Base-by-base conservation (phyloP, 2,888 invertebrate genomes). In the Cremastinae sp. region DNA sequence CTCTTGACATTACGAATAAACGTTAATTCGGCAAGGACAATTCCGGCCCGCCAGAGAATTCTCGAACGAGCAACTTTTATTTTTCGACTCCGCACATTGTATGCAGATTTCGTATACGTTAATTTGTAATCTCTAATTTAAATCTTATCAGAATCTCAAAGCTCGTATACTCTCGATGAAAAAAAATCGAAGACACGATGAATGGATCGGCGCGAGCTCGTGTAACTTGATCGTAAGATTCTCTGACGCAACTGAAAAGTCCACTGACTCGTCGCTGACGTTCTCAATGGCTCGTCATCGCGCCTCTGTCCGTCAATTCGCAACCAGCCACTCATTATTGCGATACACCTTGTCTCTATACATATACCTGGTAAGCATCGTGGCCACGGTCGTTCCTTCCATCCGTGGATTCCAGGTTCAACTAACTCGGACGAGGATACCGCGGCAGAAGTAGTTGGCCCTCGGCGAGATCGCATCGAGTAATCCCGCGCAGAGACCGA, bases 321-420 rank as follows among this genome's bases (percentile, higher is more conserved):
- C 45, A 12, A n/a, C 12, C 45, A 45, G 14, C 1, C n/a, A 12
- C 12, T n/a, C 45, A 14, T 45, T n/a, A 51, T 4, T 10, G 10
- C 62, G 41, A 35, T 51, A 20, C 37, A 59, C 18, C 49, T 18
- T 37, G 14, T 22, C 37, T 28, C 5, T 5, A 5, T 28, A 28
- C 5, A 10, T 16, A 51, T 64, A 59, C 61, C 47, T 28, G 14
- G 45, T 61, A 28, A 3, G 16, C 16, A 43, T 65, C 51, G 58
- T 68, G 28, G 65, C 59, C 61, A 66, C 61, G 70, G 70, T 45
- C 53, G 55, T 61, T 61, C 47, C 41, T 66, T 75, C 65, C 61
- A 70, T 66, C 65, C 59, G 45, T n/a, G 70, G 70, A 70, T 65
- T 41, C 55, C 37, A 56, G 39, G 75, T 75, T 75, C 70, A 75